These are phyloP conservation scores for Channa striata DNA, from an alignment of 2,797 vertebrate genomes.

Conservation along the genomic window DNA sequence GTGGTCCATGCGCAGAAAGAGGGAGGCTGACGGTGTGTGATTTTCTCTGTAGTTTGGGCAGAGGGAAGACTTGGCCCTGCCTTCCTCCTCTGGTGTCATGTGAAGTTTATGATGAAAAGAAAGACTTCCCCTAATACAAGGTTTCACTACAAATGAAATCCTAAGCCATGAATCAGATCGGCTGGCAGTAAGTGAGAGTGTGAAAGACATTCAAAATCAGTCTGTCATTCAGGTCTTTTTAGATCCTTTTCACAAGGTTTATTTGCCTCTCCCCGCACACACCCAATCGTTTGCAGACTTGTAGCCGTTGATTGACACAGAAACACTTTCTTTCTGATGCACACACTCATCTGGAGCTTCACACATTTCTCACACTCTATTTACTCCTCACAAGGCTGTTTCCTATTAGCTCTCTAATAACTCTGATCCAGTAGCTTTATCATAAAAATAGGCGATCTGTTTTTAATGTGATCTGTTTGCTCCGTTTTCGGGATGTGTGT, in stretches of 20 bases:
- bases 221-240: constrained; percentile 12
- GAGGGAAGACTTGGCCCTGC: constrained; percentile 65
- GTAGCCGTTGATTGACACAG: constrained; percentile 2
- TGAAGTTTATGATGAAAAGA: constrained; percentile 36
- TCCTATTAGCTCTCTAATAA: constrained; percentile 58
- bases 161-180: constrained; percentile 21
- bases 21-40: constrained; percentile 69
- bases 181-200: constrained; percentile 13
- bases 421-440: constrained; percentile 48
- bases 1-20: constrained; percentile 69
- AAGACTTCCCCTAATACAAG: constrained; percentile 52
- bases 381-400: constrained; percentile 53
- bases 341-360: constrained; percentile 31
- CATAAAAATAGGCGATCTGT: constrained; percentile 43
- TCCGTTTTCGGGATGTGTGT: constrained; percentile 39
- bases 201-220: constrained; percentile 22
- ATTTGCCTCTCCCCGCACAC: constrained; percentile 20
- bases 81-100: constrained; percentile 73
- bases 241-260: constrained; percentile 26
- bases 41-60: constrained; percentile 56
- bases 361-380: constrained; percentile 24
- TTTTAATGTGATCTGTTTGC: constrained; percentile 52
- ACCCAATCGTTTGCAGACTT: constrained; percentile 9
- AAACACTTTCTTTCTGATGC: neutral
- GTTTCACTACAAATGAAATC: constrained; percentile 45